A percentile compares a stretch with the other conserved stretches of the same genome.
phyloP scores from a whole-genome alignment of 1,140 invertebrate species.

The Arctopsyche grandis region DNA sequence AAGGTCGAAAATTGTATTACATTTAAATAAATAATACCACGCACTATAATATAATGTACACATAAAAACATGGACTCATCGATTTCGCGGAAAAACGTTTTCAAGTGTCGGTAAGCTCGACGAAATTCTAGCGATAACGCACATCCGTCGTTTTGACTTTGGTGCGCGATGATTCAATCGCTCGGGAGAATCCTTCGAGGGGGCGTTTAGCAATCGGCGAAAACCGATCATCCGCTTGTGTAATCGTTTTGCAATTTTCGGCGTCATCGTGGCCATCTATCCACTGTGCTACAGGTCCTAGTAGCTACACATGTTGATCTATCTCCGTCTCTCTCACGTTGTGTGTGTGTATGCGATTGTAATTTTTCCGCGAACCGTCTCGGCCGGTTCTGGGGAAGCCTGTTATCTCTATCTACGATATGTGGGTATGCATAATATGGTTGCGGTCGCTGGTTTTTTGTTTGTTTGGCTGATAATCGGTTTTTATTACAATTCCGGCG shows the following conservation, averaged over 20 bases:
- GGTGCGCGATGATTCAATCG: not conserved
- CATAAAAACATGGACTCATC: not conserved
- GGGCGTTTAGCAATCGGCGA: not conserved
- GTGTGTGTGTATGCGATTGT: too few species aligned
- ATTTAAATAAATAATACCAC: not conserved
- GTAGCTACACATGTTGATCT: too few species aligned
- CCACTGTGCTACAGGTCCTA: not conserved
- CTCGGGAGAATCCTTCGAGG: not conserved
- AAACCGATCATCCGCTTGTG: not conserved
- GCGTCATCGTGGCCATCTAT: not conserved
- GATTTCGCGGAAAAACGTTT: not conserved
- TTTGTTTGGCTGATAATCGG: too few species aligned
- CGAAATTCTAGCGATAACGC: not conserved
- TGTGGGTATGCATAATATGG: too few species aligned
- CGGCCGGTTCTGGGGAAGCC: too few species aligned
- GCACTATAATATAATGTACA: not conserved
- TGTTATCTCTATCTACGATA: too few species aligned
- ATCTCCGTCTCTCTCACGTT: too few species aligned
- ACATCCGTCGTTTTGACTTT: not conserved
- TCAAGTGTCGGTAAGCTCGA: not conserved
- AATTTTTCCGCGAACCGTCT: too few species aligned
- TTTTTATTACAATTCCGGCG: too few species aligned
- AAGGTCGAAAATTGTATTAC: not conserved
- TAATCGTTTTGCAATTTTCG: not conserved
- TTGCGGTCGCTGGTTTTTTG: too few species aligned